These are phyloP conservation scores for Actinia tenebrosa DNA, from an alignment of 64 coral and sea anemone species.

Conservation along the genomic window DNA sequence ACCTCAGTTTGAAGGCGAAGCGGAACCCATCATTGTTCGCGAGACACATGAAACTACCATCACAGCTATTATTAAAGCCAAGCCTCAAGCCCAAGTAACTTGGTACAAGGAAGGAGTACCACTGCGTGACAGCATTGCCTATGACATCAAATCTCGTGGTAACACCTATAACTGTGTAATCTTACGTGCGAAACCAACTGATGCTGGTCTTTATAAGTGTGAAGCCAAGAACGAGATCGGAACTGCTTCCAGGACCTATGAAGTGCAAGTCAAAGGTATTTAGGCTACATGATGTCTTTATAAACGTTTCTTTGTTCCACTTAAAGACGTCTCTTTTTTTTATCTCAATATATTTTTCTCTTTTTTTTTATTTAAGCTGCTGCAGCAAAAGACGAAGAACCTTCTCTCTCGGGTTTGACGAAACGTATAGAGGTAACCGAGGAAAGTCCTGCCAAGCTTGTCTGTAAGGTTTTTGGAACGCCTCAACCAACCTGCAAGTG, in stretches of 20 bases:
- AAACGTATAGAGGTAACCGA: constrained; percentile 58
- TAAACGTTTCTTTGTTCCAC: not conserved
- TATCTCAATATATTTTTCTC: not conserved
- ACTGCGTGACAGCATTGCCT: constrained; percentile 57
- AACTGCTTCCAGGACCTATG: constrained; percentile 49
- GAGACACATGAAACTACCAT: constrained; percentile 56
- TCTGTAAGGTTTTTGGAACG: constrained; percentile 58
- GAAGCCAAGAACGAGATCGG: constrained; percentile 79
- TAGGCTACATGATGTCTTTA: not conserved
- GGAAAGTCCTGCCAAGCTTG: constrained; percentile 52
- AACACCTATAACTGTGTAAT: constrained; percentile 53
- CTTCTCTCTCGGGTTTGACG: constrained; percentile 43
- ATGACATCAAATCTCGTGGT: constrained; percentile 47
- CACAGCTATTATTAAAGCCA: constrained; percentile 53
- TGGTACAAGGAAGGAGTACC: constrained; percentile 75
- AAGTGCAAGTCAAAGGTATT: constrained; percentile 54
- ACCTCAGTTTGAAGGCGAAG: constrained; percentile 48
- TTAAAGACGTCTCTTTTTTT: not conserved
- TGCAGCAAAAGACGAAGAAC: constrained; percentile 48
- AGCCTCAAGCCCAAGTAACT: constrained; percentile 66
- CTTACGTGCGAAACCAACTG: constrained; percentile 50
- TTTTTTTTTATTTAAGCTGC: constrained; percentile 25
- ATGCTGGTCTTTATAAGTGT: constrained; percentile 81
- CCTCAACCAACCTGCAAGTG: constrained; percentile 68
- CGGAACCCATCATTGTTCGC: not conserved